Evolutionary conservation across 1,140 invertebrate genomes (phyloP).

Genomic region (Drosophila littoralis): DNA sequence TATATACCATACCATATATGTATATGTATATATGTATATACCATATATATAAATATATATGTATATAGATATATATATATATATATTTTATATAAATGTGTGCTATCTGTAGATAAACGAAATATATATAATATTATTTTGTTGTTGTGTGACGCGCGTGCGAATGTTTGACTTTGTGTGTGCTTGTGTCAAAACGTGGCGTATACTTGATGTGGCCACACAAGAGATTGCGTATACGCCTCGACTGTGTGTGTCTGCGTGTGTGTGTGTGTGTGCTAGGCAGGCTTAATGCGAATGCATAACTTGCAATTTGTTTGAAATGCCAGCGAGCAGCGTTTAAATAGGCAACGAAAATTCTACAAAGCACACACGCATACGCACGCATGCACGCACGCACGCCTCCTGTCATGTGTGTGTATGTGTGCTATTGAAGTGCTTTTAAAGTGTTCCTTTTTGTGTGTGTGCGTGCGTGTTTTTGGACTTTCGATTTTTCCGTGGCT

Average conservation of each 20-base stretch:
- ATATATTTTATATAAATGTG: constrained; percentile 6
- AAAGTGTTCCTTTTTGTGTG: constrained; percentile 30
- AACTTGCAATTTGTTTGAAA: constrained; percentile 49
- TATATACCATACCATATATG: not conserved
- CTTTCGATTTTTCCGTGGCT: constrained; percentile 55
- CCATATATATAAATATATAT: constrained; percentile 25
- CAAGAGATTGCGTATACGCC: constrained; percentile 74
- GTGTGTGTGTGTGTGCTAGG: constrained; percentile 4
- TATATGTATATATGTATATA: constrained; percentile 32
- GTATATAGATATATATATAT: constrained; percentile 26
- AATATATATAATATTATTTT: constrained; percentile 21
- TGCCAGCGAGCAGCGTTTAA: constrained; percentile 42
- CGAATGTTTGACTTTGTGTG: constrained; percentile 20
- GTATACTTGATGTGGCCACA: constrained; percentile 67
- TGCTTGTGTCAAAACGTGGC: constrained; percentile 52
- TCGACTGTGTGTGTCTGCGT: constrained; percentile 19
- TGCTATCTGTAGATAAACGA: constrained; percentile 3
- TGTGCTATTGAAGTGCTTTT: constrained; percentile 32
- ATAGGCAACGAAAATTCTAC: constrained; percentile 41
- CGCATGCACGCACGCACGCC: constrained; percentile 15
- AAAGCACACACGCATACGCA: constrained; percentile 4
- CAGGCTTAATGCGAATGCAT: constrained; percentile 38
- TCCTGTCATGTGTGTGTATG: constrained; percentile 15
- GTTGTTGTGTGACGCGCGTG: constrained; percentile 54
- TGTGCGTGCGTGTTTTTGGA: constrained; percentile 36